These are phyloP conservation scores for Phylloscopus trochilus DNA, from an alignment of 2,113 vertebrate genomes.

Conservation along the genomic window DNA sequence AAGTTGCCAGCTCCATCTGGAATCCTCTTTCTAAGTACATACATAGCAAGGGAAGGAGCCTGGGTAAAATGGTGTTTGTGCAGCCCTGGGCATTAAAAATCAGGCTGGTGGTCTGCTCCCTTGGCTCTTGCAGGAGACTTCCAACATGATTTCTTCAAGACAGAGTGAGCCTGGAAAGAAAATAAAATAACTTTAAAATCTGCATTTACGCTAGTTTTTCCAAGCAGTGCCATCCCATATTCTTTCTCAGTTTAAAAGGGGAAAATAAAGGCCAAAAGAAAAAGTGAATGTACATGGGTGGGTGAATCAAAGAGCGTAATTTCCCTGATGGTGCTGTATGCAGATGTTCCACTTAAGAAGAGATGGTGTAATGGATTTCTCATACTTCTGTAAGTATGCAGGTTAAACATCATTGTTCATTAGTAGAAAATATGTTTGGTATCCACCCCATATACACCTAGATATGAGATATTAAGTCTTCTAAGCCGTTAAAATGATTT, in stretches of 20 bases:
- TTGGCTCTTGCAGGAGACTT: background rate
- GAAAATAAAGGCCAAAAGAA: background rate
- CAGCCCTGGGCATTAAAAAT: background rate
- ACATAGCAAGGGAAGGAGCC: background rate
- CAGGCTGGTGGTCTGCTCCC: background rate
- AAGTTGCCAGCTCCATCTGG: conserved; percentile 1
- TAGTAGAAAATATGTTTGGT: background rate
- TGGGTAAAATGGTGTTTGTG: background rate
- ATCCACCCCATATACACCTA: background rate
- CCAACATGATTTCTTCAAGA: background rate
- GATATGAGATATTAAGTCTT: background rate
- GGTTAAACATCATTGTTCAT: background rate
- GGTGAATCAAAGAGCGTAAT: background rate
- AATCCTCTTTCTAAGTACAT: background rate
- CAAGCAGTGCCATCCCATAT: background rate
- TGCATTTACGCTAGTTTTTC: background rate
- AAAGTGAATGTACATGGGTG: background rate
- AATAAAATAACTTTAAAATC: background rate
- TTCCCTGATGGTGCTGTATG: background rate
- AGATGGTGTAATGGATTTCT: background rate
- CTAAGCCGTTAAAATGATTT: background rate
- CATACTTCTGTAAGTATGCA: background rate
- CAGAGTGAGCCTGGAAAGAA: background rate
- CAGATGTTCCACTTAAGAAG: background rate
- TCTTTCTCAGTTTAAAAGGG: background rate